Base-by-base conservation (phyloP, 2,797 vertebrate species). In the Taeniopygia guttata region DNA sequence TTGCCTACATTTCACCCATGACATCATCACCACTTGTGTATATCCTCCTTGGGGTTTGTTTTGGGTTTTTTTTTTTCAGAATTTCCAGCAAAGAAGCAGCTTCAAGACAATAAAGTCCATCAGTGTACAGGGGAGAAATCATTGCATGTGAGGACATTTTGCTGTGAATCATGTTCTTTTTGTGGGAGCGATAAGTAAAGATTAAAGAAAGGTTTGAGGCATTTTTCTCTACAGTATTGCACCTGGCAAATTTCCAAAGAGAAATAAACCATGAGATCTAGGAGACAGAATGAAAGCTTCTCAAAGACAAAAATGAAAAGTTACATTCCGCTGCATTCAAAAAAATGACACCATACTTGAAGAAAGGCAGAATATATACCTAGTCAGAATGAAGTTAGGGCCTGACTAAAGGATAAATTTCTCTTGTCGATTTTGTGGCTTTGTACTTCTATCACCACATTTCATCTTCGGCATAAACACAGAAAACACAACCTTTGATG, bases 401-500 rank as follows among this genome's bases (percentile, higher is more conserved):
- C 38, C 30, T 68, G 30, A 48, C 45, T 85, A 84, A 97, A 94
- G 86, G 51, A 72, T 73, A 89, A 78, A 95, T 94, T 75, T 93
- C 38, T 90, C 54, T 84, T 58, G 46, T 19, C 75, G 26, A 63
- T 74, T 94, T 96, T 91, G 62, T 88, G 93, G 20, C 70, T 95
- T 89, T 90, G 18, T 63, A 87, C 93, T 96, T 94, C 64, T n/a
- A 86, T 78, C 63, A 84, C 58, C 73, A 36, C 96, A 93, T 94
- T 93, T 94, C 81, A 95, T 90, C 79, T 64, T 83, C 38, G 59
- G 49, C 52, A 94, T 78, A 95, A 96, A 96, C 93, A 96, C n/a
- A 95, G 93, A 95, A 97, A 97, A 94, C 34, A 94, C 78, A 96
- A 90, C 40, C 21, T 93, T 90, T 93, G 89, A 84, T 94, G 52